Evolutionary conservation across 2,797 vertebrate genomes (phyloP).

Genomic region (Pyrocephalus nanus): DNA sequence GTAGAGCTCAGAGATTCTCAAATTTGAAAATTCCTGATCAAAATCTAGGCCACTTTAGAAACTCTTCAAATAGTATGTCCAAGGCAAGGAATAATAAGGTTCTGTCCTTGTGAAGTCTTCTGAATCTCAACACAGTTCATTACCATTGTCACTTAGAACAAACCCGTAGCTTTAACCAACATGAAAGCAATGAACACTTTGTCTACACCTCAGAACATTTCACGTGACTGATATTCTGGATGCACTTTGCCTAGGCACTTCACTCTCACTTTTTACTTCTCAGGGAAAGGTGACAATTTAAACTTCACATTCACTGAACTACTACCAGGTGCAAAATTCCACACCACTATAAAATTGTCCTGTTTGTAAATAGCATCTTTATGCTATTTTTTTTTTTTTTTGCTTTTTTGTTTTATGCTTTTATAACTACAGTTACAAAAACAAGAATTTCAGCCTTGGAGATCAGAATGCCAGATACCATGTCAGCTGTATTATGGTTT

Average conservation of each 20-base stretch:
- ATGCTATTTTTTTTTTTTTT: too few relatives aligned
- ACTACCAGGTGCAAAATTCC: background rate
- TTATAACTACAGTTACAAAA: background rate
- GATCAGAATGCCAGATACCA: background rate
- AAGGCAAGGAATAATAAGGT: background rate
- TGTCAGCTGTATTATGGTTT: background rate
- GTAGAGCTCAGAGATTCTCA: conserved; percentile 14
- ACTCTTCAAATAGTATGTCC: background rate
- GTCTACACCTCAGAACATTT: background rate
- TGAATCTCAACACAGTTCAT: background rate
- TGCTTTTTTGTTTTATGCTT: background rate
- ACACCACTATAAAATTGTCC: background rate
- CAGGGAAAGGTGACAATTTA: background rate
- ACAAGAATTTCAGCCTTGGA: background rate
- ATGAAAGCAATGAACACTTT: background rate
- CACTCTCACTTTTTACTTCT: background rate
- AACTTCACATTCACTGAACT: background rate
- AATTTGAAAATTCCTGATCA: conserved; percentile 32
- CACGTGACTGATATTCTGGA: background rate
- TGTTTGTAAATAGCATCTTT: background rate
- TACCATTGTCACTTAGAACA: background rate
- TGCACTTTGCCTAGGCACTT: background rate
- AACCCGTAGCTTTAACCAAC: background rate
- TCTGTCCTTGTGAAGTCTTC: background rate
- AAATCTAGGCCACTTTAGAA: background rate